These are phyloP conservation scores for Phrynosoma blainvillii DNA, from an alignment of 2,113 vertebrate species.

Conservation along the genomic window DNA sequence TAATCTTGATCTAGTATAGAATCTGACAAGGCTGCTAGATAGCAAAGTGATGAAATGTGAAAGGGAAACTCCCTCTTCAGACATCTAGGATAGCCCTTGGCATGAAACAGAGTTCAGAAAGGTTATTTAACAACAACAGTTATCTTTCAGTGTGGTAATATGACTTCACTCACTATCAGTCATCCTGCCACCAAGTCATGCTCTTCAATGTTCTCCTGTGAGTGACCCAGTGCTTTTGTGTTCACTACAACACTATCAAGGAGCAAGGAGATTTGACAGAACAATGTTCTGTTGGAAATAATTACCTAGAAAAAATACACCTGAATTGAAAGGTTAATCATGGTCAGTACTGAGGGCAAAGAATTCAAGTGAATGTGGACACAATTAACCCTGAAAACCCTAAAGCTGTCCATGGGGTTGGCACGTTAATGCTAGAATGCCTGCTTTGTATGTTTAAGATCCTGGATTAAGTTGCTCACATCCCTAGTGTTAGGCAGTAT, in stretches of 20 bases:
- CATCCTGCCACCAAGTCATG: background rate
- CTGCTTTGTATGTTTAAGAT: background rate
- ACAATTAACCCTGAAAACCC: background rate
- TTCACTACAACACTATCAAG: background rate
- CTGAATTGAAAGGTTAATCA: background rate
- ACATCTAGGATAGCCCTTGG: background rate
- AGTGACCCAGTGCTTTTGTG: background rate
- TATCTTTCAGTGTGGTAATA: background rate
- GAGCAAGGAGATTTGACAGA: background rate
- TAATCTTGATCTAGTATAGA: slow-evolving; percentile 5
- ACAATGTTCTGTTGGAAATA: background rate
- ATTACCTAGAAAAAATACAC: background rate
- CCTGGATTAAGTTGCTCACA: background rate
- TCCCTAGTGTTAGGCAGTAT: background rate
- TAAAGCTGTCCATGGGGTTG: background rate
- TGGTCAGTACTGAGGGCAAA: background rate
- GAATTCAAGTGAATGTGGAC: background rate
- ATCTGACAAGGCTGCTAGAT: rapidly evolving
- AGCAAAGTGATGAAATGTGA: rapidly evolving
- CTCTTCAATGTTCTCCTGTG: background rate
- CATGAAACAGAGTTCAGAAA: background rate
- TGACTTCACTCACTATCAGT: background rate
- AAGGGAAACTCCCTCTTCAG: background rate
- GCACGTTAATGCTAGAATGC: background rate
- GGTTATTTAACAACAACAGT: background rate